These are phyloP conservation scores for Eubasilissa regina DNA, from an alignment of 1,140 invertebrate genomes.

Conservation along the genomic window DNA sequence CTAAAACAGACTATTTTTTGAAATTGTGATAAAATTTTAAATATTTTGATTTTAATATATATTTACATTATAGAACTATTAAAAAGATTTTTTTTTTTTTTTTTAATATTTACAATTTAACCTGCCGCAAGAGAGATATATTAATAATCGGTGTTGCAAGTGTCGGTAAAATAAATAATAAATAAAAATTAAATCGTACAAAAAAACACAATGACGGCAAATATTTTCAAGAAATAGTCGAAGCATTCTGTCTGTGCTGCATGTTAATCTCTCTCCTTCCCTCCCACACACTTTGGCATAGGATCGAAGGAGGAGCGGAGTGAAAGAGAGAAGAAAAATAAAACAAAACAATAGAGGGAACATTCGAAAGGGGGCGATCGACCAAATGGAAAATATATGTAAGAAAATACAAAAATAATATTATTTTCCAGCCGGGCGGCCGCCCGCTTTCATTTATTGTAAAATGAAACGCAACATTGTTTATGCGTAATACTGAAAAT, in stretches of 20 bases:
- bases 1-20: slow-evolving; percentile 43
- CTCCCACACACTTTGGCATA: background rate
- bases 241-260: slow-evolving; percentile 40
- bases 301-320: background rate
- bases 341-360: background rate
- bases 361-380: too few species aligned
- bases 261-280: slow-evolving; percentile 33
- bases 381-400: too few species aligned
- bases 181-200: too few species aligned
- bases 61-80: background rate
- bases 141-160: slow-evolving; percentile 36
- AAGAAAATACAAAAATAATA: background rate
- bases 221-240: slow-evolving; percentile 34
- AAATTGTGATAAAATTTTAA: too few species aligned
- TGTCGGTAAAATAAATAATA: background rate
- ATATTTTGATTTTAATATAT: background rate
- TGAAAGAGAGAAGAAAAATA: background rate
- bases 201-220: background rate
- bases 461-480: background rate
- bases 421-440: background rate
- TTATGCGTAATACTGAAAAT: slow-evolving; percentile 36
- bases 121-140: background rate
- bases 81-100: too few species aligned
- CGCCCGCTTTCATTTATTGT: too few species aligned
- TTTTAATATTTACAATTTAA: background rate